These are phyloP conservation scores for Xylota segnis DNA, from an alignment of 2,888 invertebrate species.

Conservation along the genomic window DNA sequence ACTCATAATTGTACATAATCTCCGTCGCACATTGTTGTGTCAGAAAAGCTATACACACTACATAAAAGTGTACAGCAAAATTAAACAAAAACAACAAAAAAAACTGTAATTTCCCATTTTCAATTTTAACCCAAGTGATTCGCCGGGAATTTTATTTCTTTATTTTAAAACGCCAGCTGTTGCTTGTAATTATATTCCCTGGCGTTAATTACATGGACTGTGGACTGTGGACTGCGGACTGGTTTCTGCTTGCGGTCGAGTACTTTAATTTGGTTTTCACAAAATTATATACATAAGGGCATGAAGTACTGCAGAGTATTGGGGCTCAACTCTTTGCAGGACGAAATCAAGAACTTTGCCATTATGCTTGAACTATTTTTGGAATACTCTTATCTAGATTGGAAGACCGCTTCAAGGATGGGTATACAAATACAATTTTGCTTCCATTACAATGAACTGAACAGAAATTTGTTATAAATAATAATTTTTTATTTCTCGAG, in stretches of 20 bases:
- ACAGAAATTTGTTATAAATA: not conserved
- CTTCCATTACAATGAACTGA: not conserved
- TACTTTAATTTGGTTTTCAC: conserved; percentile 66
- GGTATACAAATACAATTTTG: not conserved
- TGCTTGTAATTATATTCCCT: conserved; percentile 52
- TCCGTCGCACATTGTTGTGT: not conserved
- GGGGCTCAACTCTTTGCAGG: conserved; percentile 26
- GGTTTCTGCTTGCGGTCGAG: conserved; percentile 42
- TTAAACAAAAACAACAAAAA: not conserved
- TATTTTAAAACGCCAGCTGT: conserved; percentile 52
- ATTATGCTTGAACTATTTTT: conserved; percentile 32
- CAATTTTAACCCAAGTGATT: conserved; percentile 41
- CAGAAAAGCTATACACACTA: not conserved
- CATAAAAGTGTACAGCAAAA: conserved; percentile 3
- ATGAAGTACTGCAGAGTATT: conserved; percentile 13
- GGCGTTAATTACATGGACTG: conserved; percentile 51
- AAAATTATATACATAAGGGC: conserved; percentile 18
- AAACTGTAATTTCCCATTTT: conserved; percentile 16
- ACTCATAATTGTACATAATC: conserved; percentile 38
- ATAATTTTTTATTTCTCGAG: not conserved
- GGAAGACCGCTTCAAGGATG: not conserved
- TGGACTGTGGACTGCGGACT: no score
- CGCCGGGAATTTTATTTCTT: conserved; percentile 40
- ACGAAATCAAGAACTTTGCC: conserved; percentile 26
- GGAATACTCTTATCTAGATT: conserved; percentile 19